Conservation (phyloP, 2,797 vertebrate species). For the Salmo trutta region DNA sequence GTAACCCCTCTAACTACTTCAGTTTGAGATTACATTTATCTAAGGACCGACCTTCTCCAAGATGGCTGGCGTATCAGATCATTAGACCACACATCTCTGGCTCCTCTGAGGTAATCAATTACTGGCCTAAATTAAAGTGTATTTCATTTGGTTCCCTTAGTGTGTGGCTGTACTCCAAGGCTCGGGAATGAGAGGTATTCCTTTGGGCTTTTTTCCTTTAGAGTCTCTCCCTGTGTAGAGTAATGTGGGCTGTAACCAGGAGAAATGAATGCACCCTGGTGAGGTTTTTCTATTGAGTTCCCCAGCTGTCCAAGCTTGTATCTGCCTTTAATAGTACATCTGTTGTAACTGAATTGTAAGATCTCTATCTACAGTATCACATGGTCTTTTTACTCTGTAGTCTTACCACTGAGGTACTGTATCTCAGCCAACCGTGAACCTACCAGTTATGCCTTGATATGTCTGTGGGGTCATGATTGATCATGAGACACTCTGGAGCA, state of each 20-base stretch:
- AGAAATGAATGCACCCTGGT: conserved; percentile 30
- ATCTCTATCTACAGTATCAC: conserved; percentile 24
- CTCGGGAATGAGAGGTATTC: conserved; percentile 37
- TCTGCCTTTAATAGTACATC: conserved; percentile 29
- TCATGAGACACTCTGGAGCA: too few species aligned
- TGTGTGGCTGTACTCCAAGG: conserved; percentile 21
- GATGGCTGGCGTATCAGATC: conserved; percentile 64
- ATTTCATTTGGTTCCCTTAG: conserved; percentile 31
- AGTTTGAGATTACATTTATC: conserved; percentile 64
- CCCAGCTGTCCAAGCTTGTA: not conserved
- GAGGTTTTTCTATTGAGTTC: conserved; percentile 5
- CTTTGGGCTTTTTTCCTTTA: conserved; percentile 26
- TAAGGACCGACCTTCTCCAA: conserved; percentile 68
- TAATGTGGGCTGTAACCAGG: conserved; percentile 25
- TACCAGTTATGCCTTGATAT: conserved; percentile 57
- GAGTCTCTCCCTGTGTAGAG: not conserved
- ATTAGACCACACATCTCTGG: conserved; percentile 62
- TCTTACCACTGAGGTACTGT: conserved; percentile 22
- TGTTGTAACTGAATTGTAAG: conserved; percentile 19
- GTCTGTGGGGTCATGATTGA: not conserved
- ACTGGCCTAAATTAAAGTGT: conserved; percentile 62
- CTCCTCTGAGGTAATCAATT: conserved; percentile 58
- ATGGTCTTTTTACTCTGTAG: not conserved
- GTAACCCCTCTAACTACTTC: conserved; percentile 33
- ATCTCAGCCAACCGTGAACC: conserved; percentile 34